Conservation (phyloP, 2,888 invertebrate species). For the Adelphocoris suturalis region DNA sequence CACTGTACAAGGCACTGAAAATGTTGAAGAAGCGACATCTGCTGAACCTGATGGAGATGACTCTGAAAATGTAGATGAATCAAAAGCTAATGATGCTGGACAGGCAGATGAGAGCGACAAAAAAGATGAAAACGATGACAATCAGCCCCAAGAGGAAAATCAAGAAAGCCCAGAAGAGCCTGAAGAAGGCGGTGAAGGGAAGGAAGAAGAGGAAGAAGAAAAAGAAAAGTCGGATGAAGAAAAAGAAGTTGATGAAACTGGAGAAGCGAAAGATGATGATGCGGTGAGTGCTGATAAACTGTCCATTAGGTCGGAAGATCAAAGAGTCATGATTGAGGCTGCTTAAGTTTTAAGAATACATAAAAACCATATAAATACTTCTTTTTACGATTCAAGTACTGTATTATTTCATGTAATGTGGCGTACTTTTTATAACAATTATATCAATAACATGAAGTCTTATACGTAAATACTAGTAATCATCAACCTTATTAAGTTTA, state of each 20-base stretch:
- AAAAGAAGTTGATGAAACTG: constrained; percentile 29
- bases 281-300: constrained; percentile 32
- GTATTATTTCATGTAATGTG: constrained; percentile 3
- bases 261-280: constrained; percentile 6
- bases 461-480: no score
- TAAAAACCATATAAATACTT: not conserved
- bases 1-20: not conserved
- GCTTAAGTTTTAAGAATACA: not conserved
- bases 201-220: not conserved
- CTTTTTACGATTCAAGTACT: not conserved
- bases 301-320: constrained; percentile 59
- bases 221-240: not conserved
- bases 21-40: not conserved
- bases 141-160: not conserved
- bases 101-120: not conserved
- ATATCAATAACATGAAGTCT: not conserved
- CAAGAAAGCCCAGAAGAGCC: not conserved
- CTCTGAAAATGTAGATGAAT: not conserved
- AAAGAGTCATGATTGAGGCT: constrained; percentile 53
- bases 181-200: not conserved
- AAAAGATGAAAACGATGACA: not conserved
- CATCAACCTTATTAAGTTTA: no score
- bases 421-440: not conserved
- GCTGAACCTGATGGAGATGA: not conserved
- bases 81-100: not conserved